Evolutionary conservation across 2,888 invertebrate genomes (phyloP), one percentile per base, ranked within the genome.

Genomic region (Mythimna impura): DNA sequence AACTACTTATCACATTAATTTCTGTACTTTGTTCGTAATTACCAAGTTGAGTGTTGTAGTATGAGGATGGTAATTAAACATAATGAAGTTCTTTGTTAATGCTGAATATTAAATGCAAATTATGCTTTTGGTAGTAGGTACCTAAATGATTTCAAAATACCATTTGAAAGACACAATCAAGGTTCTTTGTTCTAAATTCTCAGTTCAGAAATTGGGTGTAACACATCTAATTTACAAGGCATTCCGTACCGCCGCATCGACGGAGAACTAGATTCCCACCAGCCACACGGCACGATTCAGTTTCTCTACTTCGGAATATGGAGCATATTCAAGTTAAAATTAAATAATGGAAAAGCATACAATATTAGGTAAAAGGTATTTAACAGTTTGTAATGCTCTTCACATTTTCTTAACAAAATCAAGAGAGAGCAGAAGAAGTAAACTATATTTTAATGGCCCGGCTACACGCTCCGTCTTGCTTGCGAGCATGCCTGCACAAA

Each of bases 31-130:
- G 47, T 4, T 55, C 25, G 12, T 57, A 65, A 57, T 74, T 69
- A 69, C 14, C 3, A 22, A 47, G 8, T 57, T 69, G 1, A 25
- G 25, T 25, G 25, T 25, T 25, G 25, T 25, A 25, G 43, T 57
- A 30, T 55, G n/a, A 68, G n/a, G 2, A 43, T 20, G 20, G 12
- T 20, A 25, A 57, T 70, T 20, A 55, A 69, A 43, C 17, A 4
- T 17, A 63, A 63, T 61, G 5, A 43, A 43, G 9, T 74, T 63
- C 17, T 74, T 25, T 62, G 22, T 71, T 71, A 3, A 47, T 40
- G 40, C 25, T n/a, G 17, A 43, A 47, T 72, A 54, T 25, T 36
- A 55, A 71, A 71, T 30, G n/a, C 30, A 50, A 9, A 17, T 66
- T 30, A 63, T 3, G 6, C 20, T 40, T 12, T 22, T 34, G 10